Evolutionary conservation across 2,797 vertebrate species (phyloP).

Genomic region (Bradypus variegatus): DNA sequence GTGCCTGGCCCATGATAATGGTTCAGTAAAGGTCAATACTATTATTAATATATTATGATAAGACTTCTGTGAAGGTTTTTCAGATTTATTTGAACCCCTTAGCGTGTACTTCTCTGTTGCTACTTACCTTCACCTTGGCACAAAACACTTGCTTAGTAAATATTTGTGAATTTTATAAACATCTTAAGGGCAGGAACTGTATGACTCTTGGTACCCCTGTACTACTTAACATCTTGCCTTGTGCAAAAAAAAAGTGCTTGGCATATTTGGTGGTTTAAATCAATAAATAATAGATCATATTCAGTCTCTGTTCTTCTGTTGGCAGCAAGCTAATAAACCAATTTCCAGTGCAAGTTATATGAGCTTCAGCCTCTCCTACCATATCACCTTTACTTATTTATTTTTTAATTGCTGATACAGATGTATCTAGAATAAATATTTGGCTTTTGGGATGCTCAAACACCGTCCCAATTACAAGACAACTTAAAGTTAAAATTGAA

Average conservation of each 20-base stretch:
- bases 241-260: conserved; percentile 1
- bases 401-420: conserved; percentile 67
- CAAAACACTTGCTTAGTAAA: background rate
- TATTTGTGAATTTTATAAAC: conserved; percentile 27
- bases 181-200: background rate
- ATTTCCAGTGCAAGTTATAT: conserved; percentile 30
- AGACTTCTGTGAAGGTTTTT: background rate
- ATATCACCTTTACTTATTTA: conserved; percentile 70
- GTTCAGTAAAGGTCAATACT: background rate
- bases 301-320: conserved; percentile 5
- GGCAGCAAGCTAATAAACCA: conserved; percentile 22
- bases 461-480: conserved; percentile 64
- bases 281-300: conserved; percentile 23
- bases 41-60: background rate
- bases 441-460: conserved; percentile 69
- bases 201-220: background rate
- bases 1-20: background rate
- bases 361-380: conserved; percentile 54
- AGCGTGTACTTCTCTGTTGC: background rate
- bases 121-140: background rate
- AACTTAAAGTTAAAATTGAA: conserved; percentile 63
- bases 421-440: conserved; percentile 74
- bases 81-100: background rate
- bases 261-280: conserved; percentile 31
- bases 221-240: background rate